These are phyloP conservation scores for Nasonia vitripennis DNA, from an alignment of 1,140 invertebrate species.

Conservation along the genomic window DNA sequence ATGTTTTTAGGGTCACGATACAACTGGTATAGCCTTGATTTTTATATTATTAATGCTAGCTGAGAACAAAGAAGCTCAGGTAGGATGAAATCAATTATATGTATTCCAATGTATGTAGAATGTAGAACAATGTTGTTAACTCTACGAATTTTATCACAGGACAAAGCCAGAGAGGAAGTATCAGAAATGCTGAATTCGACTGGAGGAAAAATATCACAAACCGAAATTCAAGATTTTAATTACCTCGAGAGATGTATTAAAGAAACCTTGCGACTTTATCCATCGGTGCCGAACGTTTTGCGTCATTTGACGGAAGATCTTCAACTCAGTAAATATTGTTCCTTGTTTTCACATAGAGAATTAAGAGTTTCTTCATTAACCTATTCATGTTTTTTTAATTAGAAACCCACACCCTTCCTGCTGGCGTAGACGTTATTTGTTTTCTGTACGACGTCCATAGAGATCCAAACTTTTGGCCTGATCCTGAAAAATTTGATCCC, in stretches of 20 bases:
- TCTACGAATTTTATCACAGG: constrained; percentile 22
- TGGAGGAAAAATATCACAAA: constrained; percentile 42
- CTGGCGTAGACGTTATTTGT: not conserved
- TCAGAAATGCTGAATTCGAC: constrained; percentile 28
- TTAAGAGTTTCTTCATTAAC: not conserved
- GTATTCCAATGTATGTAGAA: no score
- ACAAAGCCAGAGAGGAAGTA: constrained; percentile 48
- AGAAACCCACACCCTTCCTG: not conserved
- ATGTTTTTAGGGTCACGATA: constrained; percentile 79
- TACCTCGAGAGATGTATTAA: constrained; percentile 51
- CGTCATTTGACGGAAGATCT: constrained; percentile 59
- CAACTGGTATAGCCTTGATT: constrained; percentile 79
- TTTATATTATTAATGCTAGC: constrained; percentile 80
- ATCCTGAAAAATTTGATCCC: not conserved
- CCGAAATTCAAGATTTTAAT: constrained; percentile 33
- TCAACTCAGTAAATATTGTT: constrained; percentile 52
- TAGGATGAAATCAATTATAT: constrained; percentile 51
- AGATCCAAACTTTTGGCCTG: not conserved
- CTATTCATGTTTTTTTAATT: not conserved
- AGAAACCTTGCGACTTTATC: constrained; percentile 50
- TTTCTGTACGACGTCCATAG: not conserved
- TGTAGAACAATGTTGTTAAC: not conserved
- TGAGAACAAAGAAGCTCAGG: constrained; percentile 79
- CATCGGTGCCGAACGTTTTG: constrained; percentile 64
- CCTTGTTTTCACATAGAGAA: constrained; percentile 20